Conservation (phyloP, 2,888 invertebrate genomes). For the Lasioglossum morio region DNA sequence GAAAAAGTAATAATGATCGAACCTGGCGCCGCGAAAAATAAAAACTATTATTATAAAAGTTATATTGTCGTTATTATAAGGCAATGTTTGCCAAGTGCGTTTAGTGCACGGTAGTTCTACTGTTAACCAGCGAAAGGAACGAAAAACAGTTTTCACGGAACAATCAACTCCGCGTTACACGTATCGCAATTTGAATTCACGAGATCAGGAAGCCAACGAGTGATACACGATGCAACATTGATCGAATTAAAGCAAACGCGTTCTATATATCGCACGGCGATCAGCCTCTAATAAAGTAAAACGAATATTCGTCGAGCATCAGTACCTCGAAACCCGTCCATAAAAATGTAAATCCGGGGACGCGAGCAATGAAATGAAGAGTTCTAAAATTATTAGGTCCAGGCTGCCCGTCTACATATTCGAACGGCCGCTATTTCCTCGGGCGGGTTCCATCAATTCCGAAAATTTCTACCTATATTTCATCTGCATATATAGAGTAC, state of each 20-base stretch:
- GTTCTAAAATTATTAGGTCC: constrained; percentile 17
- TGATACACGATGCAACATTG: not conserved
- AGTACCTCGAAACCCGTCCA: not conserved
- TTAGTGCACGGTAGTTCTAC: too few relatives aligned
- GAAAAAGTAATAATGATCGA: too few relatives aligned
- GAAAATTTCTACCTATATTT: constrained; percentile 18
- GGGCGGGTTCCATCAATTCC: constrained; percentile 7
- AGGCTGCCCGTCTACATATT: not conserved
- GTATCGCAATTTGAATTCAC: not conserved
- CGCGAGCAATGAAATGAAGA: not conserved
- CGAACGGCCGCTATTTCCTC: not conserved
- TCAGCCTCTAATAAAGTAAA: not conserved
- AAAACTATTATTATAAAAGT: too few relatives aligned
- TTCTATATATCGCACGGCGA: not conserved
- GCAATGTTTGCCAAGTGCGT: too few relatives aligned
- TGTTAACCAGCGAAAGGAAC: not conserved
- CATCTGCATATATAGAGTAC: constrained; percentile 12
- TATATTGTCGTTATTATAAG: too few relatives aligned
- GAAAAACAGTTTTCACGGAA: not conserved
- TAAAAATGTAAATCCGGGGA: constrained; percentile 3
- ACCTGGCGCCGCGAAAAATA: too few relatives aligned
- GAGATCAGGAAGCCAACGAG: not conserved
- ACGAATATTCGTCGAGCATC: not conserved
- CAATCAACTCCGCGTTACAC: not conserved
- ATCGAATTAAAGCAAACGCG: not conserved